Conservation (phyloP, 1,140 invertebrate species). For the Drosophila bifasciata region DNA sequence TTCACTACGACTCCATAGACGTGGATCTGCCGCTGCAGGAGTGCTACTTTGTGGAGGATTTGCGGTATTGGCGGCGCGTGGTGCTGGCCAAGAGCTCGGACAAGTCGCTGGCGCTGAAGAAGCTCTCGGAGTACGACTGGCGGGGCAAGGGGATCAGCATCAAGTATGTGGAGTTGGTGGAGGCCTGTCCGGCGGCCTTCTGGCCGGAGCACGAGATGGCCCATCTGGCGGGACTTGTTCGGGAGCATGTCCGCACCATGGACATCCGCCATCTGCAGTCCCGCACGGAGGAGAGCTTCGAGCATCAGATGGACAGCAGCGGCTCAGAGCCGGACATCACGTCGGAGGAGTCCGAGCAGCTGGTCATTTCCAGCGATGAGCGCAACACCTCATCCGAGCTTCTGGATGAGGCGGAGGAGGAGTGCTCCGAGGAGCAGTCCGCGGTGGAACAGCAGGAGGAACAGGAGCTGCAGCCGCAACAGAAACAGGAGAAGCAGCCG, state of each 20-base stretch:
- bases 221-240: constrained; percentile 33
- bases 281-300: constrained; percentile 34
- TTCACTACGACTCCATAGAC: constrained; percentile 62
- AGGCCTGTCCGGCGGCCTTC: constrained; percentile 56
- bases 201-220: constrained; percentile 67
- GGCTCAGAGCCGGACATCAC: constrained; percentile 37
- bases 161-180: constrained; percentile 72
- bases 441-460: not conserved
- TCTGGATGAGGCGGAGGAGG: constrained; percentile 10
- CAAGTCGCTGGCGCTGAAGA: constrained; percentile 30
- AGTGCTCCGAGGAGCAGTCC: constrained; percentile 16
- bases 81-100: constrained; percentile 63
- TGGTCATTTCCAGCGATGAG: constrained; percentile 56
- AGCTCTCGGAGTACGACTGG: constrained; percentile 63
- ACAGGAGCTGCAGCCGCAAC: too few relatives aligned
- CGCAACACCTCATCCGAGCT: not conserved
- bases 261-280: constrained; percentile 68
- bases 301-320: not conserved
- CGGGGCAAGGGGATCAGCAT: constrained; percentile 60
- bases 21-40: constrained; percentile 61
- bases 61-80: constrained; percentile 63
- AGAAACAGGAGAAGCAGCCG: not conserved
- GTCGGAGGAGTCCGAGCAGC: constrained; percentile 33
- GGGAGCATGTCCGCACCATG: constrained; percentile 37
- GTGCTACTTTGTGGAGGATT: constrained; percentile 59